Percentiles rank a stretch among this genome's conserved stretches.
Evolutionary conservation across 2,113 vertebrate species (phyloP).

Genomic region (Hypanus sabinus): DNA sequence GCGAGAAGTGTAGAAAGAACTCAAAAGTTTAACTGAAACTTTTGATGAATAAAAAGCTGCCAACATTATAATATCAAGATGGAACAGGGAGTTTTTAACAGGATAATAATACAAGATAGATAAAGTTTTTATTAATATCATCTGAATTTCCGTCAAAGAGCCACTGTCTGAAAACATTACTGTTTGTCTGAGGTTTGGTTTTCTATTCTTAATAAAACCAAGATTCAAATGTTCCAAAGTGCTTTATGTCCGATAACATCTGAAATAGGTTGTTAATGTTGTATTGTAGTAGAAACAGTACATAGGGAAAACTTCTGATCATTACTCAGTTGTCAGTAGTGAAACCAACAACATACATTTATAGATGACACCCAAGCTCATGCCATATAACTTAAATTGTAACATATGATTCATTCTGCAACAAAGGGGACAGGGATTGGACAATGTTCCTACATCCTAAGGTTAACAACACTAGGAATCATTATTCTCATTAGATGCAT

Average conservation of each 20-base stretch:
- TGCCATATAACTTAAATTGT: too few species aligned
- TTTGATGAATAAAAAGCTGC: background rate
- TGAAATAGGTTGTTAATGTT: background rate
- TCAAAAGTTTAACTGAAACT: background rate
- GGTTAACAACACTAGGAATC: conserved; percentile 71
- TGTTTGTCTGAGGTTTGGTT: too few species aligned
- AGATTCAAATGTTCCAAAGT: background rate
- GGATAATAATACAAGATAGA: background rate
- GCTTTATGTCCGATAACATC: background rate
- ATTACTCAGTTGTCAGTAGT: background rate
- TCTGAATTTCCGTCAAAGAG: conserved; percentile 5
- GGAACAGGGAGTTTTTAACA: background rate
- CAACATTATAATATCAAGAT: background rate
- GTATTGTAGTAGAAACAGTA: background rate
- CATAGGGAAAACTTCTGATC: background rate
- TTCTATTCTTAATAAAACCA: background rate
- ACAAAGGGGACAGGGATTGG: background rate
- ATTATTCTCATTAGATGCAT: conserved; percentile 99
- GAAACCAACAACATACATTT: background rate
- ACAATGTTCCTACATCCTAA: background rate
- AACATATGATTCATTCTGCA: background rate
- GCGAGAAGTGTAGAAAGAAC: background rate
- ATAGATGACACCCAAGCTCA: background rate
- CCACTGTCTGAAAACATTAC: background rate
- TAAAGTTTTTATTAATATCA: background rate